Percentiles rank a stretch among this genome's conserved stretches.
Conservation (phyloP, 1,140 invertebrate species). For the Harpegnathos saltator region DNA sequence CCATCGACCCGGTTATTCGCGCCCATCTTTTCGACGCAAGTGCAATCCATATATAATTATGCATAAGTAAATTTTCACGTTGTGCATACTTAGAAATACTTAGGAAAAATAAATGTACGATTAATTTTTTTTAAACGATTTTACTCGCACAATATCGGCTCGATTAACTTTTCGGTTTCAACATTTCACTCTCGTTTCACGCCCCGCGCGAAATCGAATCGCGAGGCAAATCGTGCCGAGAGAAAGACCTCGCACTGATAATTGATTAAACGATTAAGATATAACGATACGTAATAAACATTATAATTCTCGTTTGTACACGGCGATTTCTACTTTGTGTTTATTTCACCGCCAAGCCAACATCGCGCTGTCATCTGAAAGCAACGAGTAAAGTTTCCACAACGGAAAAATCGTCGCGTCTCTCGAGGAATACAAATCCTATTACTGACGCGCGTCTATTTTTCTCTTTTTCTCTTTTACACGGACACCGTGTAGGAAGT, state of each 20-base stretch:
- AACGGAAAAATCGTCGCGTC: not conserved
- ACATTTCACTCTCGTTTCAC: too few species aligned
- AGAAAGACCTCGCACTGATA: not conserved
- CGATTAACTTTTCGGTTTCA: too few species aligned
- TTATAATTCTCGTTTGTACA: too few species aligned
- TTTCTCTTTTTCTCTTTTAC: too few species aligned
- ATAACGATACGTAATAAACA: too few species aligned
- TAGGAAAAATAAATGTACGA: too few species aligned
- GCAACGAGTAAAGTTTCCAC: conserved; percentile 7
- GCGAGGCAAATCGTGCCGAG: too few species aligned
- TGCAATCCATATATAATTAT: too few species aligned
- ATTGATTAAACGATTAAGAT: not conserved
- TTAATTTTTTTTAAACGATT: too few species aligned
- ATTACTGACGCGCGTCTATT: conserved; percentile 9
- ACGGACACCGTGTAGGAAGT: not conserved
- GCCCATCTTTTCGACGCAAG: not conserved
- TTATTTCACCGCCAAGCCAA: not conserved
- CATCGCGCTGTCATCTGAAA: not conserved
- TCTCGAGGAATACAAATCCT: conserved; percentile 12
- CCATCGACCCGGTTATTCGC: not conserved
- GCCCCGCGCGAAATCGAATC: not conserved
- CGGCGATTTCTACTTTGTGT: not conserved
- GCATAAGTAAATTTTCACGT: too few species aligned
- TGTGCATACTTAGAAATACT: too few species aligned
- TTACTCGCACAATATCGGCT: too few species aligned